Evolutionary conservation across 2,888 invertebrate genomes (phyloP), one percentile per base, ranked within the genome.

Genomic region (Leptinotarsa haldemani): DNA sequence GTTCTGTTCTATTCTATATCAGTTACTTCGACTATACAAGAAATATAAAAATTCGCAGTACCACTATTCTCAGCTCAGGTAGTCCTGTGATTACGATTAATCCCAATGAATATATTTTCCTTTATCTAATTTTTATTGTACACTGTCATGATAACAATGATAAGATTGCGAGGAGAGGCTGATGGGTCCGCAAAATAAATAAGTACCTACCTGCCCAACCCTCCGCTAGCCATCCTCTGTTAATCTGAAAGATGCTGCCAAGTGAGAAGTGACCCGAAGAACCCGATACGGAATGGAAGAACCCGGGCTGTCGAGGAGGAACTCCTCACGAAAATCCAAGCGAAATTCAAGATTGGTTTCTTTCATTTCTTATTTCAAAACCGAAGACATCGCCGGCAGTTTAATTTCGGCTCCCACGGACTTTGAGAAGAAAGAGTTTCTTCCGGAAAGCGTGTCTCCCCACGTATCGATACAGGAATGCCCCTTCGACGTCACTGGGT

Each of bases 401-500:
- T 69, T 71, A 50, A 82, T 82, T 64, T 82, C 82, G 0, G 47
- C 65, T 1, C 82, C 82, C 3, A 75, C 65, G 1, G 78, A 79
- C 61, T 78, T 76, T 63, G 73, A 77, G 30, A 75, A 71, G 68
- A 74, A 71, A 18, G 71, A 71, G 30, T 18, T 80, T 52, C 30
- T 56, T n/a, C 70, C 72, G 3, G 70, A 73, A 12, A 75, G 74
- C 52, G 56, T 76, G 40, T 76, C 72, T 25, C 50, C 76, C 20
- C 68, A 68, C 52, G 61, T 74, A 18, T 78, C 80, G 4, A 80
- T 81, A 18, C 77, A 80, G 25, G 77, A 82, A 52, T 82, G 84
- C 67, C 83, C 90, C 83, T 89, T 85, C 84, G 90, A 83, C 66
- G 82, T 85, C 53, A 73, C 77, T 3, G 80, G 80, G 25, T 83